A percentile compares a stretch with the other conserved stretches of the same genome.
Evolutionary conservation across 2,113 vertebrate species (phyloP).

Genomic region (Toxotes jaculatrix): DNA sequence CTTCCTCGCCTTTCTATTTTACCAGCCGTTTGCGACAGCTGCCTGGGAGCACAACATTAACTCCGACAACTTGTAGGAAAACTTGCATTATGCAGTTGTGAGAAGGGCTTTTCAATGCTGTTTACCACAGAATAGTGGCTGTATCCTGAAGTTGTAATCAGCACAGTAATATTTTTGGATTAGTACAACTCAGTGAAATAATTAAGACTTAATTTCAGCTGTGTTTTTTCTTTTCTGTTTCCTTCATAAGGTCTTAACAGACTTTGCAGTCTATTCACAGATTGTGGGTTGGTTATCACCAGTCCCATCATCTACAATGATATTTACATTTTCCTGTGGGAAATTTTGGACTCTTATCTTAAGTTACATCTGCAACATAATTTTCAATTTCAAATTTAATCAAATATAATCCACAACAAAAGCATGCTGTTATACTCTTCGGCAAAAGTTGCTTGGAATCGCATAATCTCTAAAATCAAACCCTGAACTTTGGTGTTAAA

Average conservation of each 20-base stretch:
- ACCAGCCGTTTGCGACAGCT: constrained; percentile 72
- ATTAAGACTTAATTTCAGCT: background rate
- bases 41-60: constrained; percentile 59
- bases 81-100: constrained; percentile 24
- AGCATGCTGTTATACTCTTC: too few relatives aligned
- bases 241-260: background rate
- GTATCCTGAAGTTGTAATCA: constrained; percentile 20
- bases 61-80: constrained; percentile 47
- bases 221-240: background rate
- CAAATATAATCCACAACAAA: background rate
- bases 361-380: background rate
- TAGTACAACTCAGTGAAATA: background rate
- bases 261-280: background rate
- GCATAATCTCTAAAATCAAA: background rate
- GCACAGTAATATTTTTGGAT: background rate
- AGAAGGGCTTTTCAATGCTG: constrained; percentile 26
- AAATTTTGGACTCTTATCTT: background rate
- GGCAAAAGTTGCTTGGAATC: background rate
- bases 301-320: background rate
- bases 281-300: background rate
- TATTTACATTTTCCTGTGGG: background rate
- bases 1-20: constrained; percentile 65
- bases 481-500: background rate
- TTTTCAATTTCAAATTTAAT: background rate
- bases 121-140: constrained; percentile 24